Evolutionary conservation across 2,113 vertebrate genomes (phyloP), one percentile per base, ranked within the genome.

Genomic region (Ornithorhynchus anatinus): DNA sequence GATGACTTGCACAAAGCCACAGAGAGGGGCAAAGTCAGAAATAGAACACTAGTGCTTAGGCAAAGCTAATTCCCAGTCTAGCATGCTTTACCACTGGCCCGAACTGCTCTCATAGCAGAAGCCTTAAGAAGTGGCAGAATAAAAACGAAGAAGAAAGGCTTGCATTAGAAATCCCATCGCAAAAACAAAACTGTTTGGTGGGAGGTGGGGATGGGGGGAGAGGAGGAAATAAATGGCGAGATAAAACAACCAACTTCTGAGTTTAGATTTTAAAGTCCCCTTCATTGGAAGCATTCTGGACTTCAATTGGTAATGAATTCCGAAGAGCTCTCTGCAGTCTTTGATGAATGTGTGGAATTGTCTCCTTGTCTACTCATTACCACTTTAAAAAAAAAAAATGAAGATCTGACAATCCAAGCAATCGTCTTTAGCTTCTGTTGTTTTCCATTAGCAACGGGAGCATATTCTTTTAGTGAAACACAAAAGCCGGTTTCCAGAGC

Each of bases 361-460:
- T 88, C 54, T 87, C 45, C 75, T 62, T 53, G 35, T 75, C 61
- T 82, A 70, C 51, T 85, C 58, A 77, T 87, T 80, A 86, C 27
- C 66, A 82, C 35, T 63, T 48, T 0, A 67, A 63, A 75, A 80
- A 77, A 43, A 67, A 31, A 5, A 23, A 6, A 0, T 42, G 4
- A 25, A 76, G n/a, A 75, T 74, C 37, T 85, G 64, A 79, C 69
- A 84, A 71, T 77, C 61, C 61, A 47, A 67, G 64, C 0, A 1
- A 64, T 52, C 3, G 0, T 87, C 72, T 85, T 84, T 84, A 86
- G 68, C 86, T 91, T 91, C 81, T 89, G 86, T 80, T 89, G 82
- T 89, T 89, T 91, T 86, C 84, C 77, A 86, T 89, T 89, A 92
- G 51, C 77, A 75, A 84, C 0, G 0, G 73, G 69, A 89, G 64